Percentiles rank a stretch among this genome's conserved stretches.
phyloP scores from a whole-genome alignment of 2,888 invertebrate species.

The Parnassius apollo region DNA sequence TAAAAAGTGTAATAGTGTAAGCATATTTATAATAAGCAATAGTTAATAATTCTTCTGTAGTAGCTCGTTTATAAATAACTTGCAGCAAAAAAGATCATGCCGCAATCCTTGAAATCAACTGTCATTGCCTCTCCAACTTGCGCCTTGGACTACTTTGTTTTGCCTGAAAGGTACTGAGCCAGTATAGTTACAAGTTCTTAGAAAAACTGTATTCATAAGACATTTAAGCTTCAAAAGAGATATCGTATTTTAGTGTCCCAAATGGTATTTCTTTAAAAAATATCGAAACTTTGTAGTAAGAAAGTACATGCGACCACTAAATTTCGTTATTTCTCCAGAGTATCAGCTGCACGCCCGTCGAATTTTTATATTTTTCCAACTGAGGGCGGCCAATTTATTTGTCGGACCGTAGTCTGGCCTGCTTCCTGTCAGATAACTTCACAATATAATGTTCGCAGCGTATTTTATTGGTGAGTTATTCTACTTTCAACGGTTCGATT shows the following conservation, averaged over 20 bases:
- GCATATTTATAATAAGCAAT: too few relatives aligned
- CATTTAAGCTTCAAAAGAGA: neutral
- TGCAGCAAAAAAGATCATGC: too few relatives aligned
- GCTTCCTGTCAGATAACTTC: conserved; percentile 40
- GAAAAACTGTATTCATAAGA: too few relatives aligned
- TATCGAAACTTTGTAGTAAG: conserved; percentile 5
- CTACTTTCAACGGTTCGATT: conserved; percentile 2
- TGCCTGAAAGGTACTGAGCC: too few relatives aligned
- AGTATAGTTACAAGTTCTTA: too few relatives aligned
- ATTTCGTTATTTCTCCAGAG: conserved; percentile 25
- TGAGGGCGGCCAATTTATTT: conserved; percentile 44
- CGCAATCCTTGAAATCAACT: too few relatives aligned
- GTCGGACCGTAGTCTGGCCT: conserved; percentile 34
- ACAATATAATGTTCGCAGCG: conserved; percentile 32
- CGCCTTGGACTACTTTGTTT: too few relatives aligned
- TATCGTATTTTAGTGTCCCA: neutral
- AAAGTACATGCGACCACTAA: conserved; percentile 8
- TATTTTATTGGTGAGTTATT: conserved; percentile 17
- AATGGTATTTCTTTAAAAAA: conserved; percentile 4
- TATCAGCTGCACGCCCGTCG: conserved; percentile 36
- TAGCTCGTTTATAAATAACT: too few relatives aligned
- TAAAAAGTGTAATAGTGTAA: too few relatives aligned
- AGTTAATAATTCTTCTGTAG: too few relatives aligned
- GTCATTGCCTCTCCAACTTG: too few relatives aligned
- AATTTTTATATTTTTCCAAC: conserved; percentile 40